These are phyloP conservation scores for Colaptes auratus DNA, from an alignment of 2,113 vertebrate genomes.

Conservation along the genomic window DNA sequence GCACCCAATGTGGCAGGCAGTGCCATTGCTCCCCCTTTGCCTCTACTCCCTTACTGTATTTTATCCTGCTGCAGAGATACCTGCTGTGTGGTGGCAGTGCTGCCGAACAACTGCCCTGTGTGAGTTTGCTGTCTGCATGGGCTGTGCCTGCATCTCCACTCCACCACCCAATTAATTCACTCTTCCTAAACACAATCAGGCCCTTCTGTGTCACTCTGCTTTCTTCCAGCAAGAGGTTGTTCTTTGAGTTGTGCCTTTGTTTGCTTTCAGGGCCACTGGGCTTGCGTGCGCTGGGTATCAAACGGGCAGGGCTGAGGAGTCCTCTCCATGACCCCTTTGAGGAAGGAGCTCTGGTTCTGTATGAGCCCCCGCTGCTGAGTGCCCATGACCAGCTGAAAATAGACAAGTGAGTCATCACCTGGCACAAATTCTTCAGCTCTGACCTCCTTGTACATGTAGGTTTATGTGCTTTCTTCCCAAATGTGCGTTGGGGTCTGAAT, in stretches of 20 bases:
- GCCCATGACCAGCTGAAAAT: conserved; percentile 91
- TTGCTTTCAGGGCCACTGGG: conserved; percentile 85
- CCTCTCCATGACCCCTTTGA: conserved; percentile 93
- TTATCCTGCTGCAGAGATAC: neutral
- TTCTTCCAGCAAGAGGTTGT: neutral
- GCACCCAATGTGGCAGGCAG: neutral
- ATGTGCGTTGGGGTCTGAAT: neutral
- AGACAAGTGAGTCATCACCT: conserved; percentile 86
- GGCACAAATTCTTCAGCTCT: neutral
- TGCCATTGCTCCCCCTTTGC: neutral
- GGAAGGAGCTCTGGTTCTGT: conserved; percentile 91
- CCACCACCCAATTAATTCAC: neutral
- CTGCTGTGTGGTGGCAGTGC: neutral
- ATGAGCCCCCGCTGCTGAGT: conserved; percentile 84
- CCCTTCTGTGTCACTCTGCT: neutral
- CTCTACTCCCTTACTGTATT: neutral
- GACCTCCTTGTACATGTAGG: neutral
- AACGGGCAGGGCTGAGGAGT: conserved; percentile 85
- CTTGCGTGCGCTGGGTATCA: conserved; percentile 87
- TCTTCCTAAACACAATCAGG: neutral
- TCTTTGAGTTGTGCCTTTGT: conserved; percentile 20
- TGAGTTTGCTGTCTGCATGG: neutral
- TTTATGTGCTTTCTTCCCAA: neutral
- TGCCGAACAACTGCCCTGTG: accelerated
- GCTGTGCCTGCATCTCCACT: neutral